These are phyloP conservation scores for Rousettus leschenaultii DNA, from an alignment of 2,113 vertebrate species.

Conservation along the genomic window DNA sequence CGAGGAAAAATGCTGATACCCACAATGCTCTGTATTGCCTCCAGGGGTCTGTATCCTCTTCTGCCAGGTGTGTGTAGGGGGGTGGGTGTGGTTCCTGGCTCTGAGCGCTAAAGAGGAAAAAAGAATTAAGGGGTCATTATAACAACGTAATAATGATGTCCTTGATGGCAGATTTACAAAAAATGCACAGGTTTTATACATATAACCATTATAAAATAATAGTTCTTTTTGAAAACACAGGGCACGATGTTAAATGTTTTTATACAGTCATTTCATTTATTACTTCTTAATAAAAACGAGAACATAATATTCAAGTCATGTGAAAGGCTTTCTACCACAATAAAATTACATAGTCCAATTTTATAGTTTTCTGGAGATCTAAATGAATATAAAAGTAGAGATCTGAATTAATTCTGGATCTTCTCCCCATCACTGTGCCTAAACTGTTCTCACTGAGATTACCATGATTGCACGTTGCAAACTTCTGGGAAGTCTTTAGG, in stretches of 20 bases:
- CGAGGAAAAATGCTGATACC: neutral
- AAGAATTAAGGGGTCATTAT: neutral
- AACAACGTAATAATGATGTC: neutral
- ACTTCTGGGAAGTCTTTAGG: neutral
- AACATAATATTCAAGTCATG: neutral
- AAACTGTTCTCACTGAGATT: neutral
- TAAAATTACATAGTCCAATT: neutral
- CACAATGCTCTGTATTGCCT: fast-evolving
- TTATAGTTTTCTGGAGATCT: neutral
- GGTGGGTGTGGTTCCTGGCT: neutral
- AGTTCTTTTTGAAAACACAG: neutral
- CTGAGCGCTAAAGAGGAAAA: neutral
- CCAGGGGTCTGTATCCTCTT: neutral
- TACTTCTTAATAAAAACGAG: conserved; percentile 25
- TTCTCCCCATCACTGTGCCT: neutral
- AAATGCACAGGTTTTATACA: neutral
- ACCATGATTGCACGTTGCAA: neutral
- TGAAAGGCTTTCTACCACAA: neutral
- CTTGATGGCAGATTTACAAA: neutral
- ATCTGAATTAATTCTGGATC: neutral
- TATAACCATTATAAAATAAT: neutral
- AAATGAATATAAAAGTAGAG: neutral
- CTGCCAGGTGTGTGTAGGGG: too few species aligned
- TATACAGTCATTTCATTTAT: neutral
- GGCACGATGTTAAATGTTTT: neutral